Base-by-base conservation (phyloP, 2,113 vertebrate genomes). In the Indri indri region DNA sequence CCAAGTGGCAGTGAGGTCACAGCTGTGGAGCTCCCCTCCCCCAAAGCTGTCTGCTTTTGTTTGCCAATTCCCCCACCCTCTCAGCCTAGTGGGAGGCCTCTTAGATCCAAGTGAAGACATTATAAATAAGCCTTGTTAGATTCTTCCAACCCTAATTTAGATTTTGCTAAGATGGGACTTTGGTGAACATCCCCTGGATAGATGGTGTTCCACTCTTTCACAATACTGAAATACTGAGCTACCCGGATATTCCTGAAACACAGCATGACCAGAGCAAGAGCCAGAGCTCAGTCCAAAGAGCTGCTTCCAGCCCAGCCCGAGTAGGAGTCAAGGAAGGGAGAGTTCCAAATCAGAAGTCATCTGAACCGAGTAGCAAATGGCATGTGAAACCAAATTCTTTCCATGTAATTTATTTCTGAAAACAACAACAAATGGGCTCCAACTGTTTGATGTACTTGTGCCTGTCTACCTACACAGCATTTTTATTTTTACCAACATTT, bases 401-500 rank as follows among this genome's bases (percentile, higher is more conserved):
- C 77, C 4, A 40, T 37, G 25, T 42, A n/a, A 66, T 30, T 52
- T 77, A 6, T 81, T 57, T 94, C 71, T 68, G 22, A 34, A 59
- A 71, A 76, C 37, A 63, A 6, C 3, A n/a, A 7, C 10, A 54
- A 18, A 54, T 14, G 13, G 6, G 0, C 61, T 95, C 93, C 63
- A 20, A 27, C 42, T 52, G 10, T 73, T 20, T 77, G 14, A 8
- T 37, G 2, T 23, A 20, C 22, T 30, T 73, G 54, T 32, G 22
- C 11, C 14, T n/a, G 22, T 4, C 12, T 52, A 3, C 70, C 83
- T 79, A 9, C 30, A 27, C 0, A 68, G 50, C 34, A 66, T 80
- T 95, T 95, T 92, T 25, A 73, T 85, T 94, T 66, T 77, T 79
- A 65, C 4, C 66, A 88, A 65, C 50, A 90, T 88, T 93, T 71